Base-by-base conservation (phyloP, 2,888 invertebrate species). In the Chrysomela aeneicollis region DNA sequence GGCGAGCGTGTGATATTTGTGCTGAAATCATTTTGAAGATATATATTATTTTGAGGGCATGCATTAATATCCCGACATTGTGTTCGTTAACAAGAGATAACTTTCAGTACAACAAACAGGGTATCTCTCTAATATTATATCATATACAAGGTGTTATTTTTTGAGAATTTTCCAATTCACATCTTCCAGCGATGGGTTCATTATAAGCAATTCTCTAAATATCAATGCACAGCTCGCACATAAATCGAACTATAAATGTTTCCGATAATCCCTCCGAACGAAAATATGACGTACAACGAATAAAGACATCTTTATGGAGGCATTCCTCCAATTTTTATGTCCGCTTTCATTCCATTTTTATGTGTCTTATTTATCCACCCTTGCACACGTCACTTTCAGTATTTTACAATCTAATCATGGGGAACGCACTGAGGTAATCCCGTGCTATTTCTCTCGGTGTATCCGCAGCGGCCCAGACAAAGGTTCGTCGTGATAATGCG, bases 331-430 rank as follows among this genome's bases (percentile, higher is more conserved):
- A 82, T 82, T 83, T 83, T 83, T 82, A 82, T 82, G 82, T 82
- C 82, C 79, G 82, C 82, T 65, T 82, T 83, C 82, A 82, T 83
- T 83, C 80, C 79, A 82, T 80, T 83, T 83, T 83, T 83, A 83
- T 82, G 82, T 82, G 79, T 80, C 82, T 82, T 83, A 83, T 83
- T 82, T 82, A 82, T 82, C 83, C 83, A 83, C 83, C 82, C 83
- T 80, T 82, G 82, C 82, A 80, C 80, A 82, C 82, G 83, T 83
- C 83, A 83, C 83, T 83, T 83, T 82, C 82, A 83, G 83, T 84
- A 84, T 84, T 84, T 84, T 84, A 84, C 84, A 84, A 84, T 84
- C 84, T 84, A 84, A 84, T 84, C 84, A 84, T 83, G 82, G 83
- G 82, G 82, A 83, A 83, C 83, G 83, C 83, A 83, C 83, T 82